phyloP scores from a whole-genome alignment of 2,888 invertebrate species.

The Amaurobius ferox region DNA sequence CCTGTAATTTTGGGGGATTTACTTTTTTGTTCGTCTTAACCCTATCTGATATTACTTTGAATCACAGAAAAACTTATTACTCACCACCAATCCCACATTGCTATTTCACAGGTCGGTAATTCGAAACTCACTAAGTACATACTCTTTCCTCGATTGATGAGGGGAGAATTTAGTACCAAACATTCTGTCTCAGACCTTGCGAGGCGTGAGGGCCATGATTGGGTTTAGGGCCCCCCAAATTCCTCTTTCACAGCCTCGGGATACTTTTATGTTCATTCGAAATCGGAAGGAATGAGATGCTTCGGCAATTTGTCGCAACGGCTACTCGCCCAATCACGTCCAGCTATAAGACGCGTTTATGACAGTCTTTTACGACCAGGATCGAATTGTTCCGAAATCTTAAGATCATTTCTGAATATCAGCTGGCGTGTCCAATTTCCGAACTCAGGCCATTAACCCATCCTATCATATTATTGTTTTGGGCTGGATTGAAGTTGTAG shows the following conservation, averaged over 20 bases:
- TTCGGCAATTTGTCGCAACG: slow-evolving; percentile 36
- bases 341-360: slow-evolving; percentile 35
- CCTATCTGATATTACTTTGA: too few species aligned
- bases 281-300: slow-evolving; percentile 27
- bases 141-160: too few species aligned
- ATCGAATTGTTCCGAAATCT: slow-evolving; percentile 54
- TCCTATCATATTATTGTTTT: background rate
- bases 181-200: too few species aligned
- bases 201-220: too few species aligned
- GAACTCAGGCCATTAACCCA: slow-evolving; percentile 24
- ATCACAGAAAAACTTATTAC: background rate
- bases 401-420: slow-evolving; percentile 20
- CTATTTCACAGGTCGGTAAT: background rate
- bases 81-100: background rate
- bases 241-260: slow-evolving; percentile 14
- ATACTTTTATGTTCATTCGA: slow-evolving; percentile 35
- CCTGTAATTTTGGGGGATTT: too few species aligned
- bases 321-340: slow-evolving; percentile 40
- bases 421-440: slow-evolving; percentile 25
- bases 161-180: too few species aligned
- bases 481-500: background rate
- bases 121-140: too few species aligned
- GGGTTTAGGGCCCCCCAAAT: background rate
- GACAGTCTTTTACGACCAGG: slow-evolving; percentile 24
- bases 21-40: background rate